These are phyloP conservation scores for Uloborus diversus DNA, from an alignment of 1,140 invertebrate species.

Conservation along the genomic window DNA sequence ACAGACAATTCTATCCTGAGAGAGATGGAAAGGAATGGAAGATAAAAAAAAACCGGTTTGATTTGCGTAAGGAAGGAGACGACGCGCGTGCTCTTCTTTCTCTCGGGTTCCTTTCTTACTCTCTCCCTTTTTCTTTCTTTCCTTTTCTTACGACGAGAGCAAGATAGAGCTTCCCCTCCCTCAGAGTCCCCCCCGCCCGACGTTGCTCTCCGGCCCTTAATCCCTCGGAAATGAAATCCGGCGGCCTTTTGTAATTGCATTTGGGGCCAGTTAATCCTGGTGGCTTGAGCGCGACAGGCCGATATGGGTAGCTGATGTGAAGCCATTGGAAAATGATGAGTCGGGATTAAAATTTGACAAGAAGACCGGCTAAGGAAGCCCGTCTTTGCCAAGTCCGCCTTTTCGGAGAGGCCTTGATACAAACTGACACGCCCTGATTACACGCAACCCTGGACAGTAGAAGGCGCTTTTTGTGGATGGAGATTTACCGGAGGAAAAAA, in stretches of 20 bases:
- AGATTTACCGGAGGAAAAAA: constrained; percentile 39
- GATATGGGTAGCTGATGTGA: constrained; percentile 57
- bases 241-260: constrained; percentile 58
- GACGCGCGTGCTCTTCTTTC: neutral
- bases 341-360: constrained; percentile 58
- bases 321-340: constrained; percentile 58
- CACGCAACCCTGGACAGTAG: constrained; percentile 47
- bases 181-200: neutral
- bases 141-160: constrained; percentile 25
- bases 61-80: neutral
- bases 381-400: constrained; percentile 48
- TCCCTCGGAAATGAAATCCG: constrained; percentile 58
- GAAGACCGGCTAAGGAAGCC: constrained; percentile 57
- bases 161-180: neutral
- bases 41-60: too few species aligned
- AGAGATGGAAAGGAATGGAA: too few species aligned
- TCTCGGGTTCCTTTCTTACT: too few species aligned
- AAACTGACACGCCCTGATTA: constrained; percentile 57
- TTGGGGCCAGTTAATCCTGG: constrained; percentile 58
- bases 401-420: constrained; percentile 44
- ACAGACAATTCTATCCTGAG: neutral
- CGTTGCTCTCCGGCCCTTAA: constrained; percentile 43
- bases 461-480: constrained; percentile 41
- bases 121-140: constrained; percentile 8
- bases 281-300: constrained; percentile 54